Evolutionary conservation across 2,797 vertebrate species (phyloP).

Genomic region (Leptatherina wallacei): DNA sequence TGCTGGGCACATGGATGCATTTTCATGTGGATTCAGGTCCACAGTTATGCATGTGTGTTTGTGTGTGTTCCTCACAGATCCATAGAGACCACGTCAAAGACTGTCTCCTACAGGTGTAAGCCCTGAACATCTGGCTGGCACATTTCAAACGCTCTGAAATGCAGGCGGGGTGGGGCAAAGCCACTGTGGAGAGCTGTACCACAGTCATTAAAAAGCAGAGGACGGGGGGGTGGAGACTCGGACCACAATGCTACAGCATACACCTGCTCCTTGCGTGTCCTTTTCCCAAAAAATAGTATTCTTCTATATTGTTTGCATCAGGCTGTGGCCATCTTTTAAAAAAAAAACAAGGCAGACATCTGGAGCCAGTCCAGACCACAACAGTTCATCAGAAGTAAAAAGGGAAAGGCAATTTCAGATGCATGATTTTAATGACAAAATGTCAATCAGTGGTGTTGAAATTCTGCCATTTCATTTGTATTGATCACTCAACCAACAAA

Average conservation of each 20-base stretch:
- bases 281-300: constrained; percentile 49
- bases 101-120: constrained; percentile 73
- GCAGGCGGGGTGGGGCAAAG: constrained; percentile 57
- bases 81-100: constrained; percentile 64
- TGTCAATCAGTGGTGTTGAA: not conserved
- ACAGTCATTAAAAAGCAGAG: constrained; percentile 70
- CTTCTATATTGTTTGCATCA: constrained; percentile 42
- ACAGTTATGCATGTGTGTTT: constrained; percentile 2
- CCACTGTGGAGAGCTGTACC: constrained; percentile 59
- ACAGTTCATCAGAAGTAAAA: constrained; percentile 47
- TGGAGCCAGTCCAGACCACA: constrained; percentile 62
- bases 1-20: constrained; percentile 38
- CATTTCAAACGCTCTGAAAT: constrained; percentile 67
- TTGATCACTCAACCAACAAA: constrained; percentile 9
- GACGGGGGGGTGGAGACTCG: constrained; percentile 33
- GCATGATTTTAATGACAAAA: not conserved
- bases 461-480: constrained; percentile 11
- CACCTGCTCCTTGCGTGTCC: constrained; percentile 69
- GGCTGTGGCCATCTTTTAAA: constrained; percentile 43
- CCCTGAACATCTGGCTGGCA: constrained; percentile 77
- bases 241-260: constrained; percentile 48
- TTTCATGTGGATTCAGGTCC: constrained; percentile 38
- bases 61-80: constrained; percentile 41
- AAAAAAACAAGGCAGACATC: constrained; percentile 55
- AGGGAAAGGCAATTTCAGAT: constrained; percentile 16